Evolutionary conservation across 2,113 vertebrate species (phyloP), one percentile per base, ranked within the genome.

Genomic region (Neotoma lepida): DNA sequence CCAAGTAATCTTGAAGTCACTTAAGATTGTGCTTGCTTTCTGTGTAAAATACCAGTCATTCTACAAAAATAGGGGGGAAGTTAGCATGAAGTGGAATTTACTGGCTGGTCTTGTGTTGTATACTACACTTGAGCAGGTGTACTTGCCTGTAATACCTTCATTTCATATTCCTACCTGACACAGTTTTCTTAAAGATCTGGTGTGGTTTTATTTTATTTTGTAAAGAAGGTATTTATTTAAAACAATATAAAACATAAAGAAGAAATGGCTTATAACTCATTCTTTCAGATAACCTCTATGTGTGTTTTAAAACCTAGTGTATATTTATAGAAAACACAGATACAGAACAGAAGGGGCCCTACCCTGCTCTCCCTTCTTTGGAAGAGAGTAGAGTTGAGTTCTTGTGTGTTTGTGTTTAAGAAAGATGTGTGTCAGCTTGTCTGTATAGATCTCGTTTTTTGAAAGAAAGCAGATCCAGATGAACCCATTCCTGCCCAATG

Each of bases 301-400:
- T 10, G 41, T 84, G 58, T 70, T 82, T 44, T 81, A 58, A 82
- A 89, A 74, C 9, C 33, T 54, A 58, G 78, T 39, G 13, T 94
- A 30, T 95, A 51, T 78, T 89, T 84, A 30, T 61, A 76, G 82
- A 89, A 94, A 93, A 74, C 17, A 39, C n/a, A 61, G 61, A 17
- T 28, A 41, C 9, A 87, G 71, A 92, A 92, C 89, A 81, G 41
- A 88, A 74, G 66, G 20, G 56, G 22, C 22, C 80, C 39, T 82
- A 28, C 86, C 8, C 33, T 82, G 28, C 17, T 63, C 56, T 30
- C 68, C 39, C 35, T 1, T 91, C 10, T 86, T 77, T 86, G 12
- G 51, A 80, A 92, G 78, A 70, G 87, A 95, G 44, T 71, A 89
- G n/a, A 66, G 15, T 95, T 91, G 80, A 85, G 12, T 80, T 86